A percentile compares a stretch with the other conserved stretches of the same genome.
phyloP scores from a whole-genome alignment of 2,888 invertebrate species.

The Pecten maximus region DNA sequence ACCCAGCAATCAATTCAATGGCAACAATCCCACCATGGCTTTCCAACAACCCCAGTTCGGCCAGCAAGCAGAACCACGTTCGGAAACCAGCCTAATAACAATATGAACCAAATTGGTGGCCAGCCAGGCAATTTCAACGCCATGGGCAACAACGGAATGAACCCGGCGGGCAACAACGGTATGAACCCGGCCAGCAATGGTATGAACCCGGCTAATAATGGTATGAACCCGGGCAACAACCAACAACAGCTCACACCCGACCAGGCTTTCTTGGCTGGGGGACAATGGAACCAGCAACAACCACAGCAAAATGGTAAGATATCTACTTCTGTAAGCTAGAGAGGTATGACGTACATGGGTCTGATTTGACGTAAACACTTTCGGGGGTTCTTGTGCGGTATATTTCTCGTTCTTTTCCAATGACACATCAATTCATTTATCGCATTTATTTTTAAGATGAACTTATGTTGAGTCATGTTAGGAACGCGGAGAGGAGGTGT shows the following conservation, averaged over 20 bases:
- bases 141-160: background rate
- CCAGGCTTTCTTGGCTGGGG: background rate
- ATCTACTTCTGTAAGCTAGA: no score
- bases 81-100: background rate
- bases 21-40: background rate
- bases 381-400: no score
- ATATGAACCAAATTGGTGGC: background rate
- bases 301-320: background rate
- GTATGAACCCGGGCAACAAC: background rate
- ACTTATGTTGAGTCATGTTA: no score
- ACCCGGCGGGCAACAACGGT: no score
- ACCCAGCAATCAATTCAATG: background rate
- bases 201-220: no score
- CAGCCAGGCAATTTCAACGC: background rate
- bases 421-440: no score
- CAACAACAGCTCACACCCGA: background rate
- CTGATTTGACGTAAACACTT: no score
- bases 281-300: background rate
- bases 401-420: no score
- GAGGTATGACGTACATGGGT: no score
- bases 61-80: background rate
- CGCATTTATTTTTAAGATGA: no score
- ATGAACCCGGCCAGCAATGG: no score
- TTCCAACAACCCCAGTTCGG: slow-evolving; percentile 11
- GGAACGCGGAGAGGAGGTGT: no score